Base-by-base conservation (phyloP, 2,888 invertebrate species). In the Tethea ocularis region DNA sequence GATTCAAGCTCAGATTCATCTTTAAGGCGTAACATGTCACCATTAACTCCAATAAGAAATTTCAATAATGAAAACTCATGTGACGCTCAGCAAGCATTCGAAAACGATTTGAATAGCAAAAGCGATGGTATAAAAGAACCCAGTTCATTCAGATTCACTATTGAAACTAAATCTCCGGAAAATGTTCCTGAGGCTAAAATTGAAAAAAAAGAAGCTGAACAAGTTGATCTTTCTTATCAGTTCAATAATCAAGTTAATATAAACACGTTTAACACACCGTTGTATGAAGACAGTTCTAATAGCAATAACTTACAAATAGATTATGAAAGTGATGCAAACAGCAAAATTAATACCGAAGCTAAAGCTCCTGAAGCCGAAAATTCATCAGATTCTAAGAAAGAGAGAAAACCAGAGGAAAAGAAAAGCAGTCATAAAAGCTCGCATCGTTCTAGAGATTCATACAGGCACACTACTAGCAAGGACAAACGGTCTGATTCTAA, bases 41-140 rank as follows among this genome's bases (percentile, higher is more conserved):
- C 93, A 1, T 72, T 93, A 29, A 93, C 93, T 6, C 93, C 93
- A 10, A 90, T 93, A 46, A 83, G 92, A 57, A 92, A 91, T 72
- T 93, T 86, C 41, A 89, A 90, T 64, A 91, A 91, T 67, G 93
- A 93, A 68, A 92, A 93, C 60, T 93, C 93, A 0, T 91, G 86
- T 69, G 93, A 93, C 56, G 93, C 93, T 1, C 92, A 92, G 66
- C 93, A 91, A 72, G 92, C 84, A 1, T 93, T 91, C 58, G 92
- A 93, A 63, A 84, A 88, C 64, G 84, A 87, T 64, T 80, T 83
- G 13, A 75, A 75, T 41, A 78, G 75, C 51, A 88, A 85, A 74
- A 76, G 63, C 56, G 81, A 83, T 52, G 86, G 83, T 1, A 86
- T 80, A 57, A 86, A 86, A 74, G 87, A 87, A 65, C 88, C 89